A percentile compares a stretch with the other conserved stretches of the same genome.
These are phyloP conservation scores for Tromatobia lineatoria DNA, from an alignment of 2,888 invertebrate genomes.

Conservation along the genomic window DNA sequence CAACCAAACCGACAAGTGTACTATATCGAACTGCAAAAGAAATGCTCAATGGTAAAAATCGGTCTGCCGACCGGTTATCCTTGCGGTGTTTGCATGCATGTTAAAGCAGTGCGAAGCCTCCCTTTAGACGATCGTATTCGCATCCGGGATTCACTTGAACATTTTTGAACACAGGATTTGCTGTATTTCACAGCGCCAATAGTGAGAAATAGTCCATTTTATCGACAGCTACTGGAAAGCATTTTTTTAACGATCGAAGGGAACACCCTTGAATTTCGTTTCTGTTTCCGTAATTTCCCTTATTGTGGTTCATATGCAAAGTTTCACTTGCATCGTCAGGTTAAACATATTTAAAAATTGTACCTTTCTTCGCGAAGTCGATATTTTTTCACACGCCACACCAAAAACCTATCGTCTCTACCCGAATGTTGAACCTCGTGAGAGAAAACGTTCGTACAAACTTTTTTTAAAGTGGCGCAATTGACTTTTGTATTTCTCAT, in stretches of 20 bases:
- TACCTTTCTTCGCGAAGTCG: too few species aligned
- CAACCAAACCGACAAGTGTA: not conserved
- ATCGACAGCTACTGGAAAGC: not conserved
- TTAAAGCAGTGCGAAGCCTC: not conserved
- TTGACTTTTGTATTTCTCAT: too few species aligned
- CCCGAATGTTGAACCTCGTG: too few species aligned
- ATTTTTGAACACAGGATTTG: not conserved
- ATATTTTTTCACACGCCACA: too few species aligned
- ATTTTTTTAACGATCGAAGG: too few species aligned
- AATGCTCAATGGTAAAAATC: not conserved
- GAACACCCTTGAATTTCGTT: too few species aligned
- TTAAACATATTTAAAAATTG: too few species aligned
- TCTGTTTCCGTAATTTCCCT: not conserved
- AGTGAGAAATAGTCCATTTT: not conserved
- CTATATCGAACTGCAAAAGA: not conserved
- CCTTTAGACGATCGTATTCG: not conserved
- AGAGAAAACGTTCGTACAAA: too few species aligned
- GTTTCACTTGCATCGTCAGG: too few species aligned
- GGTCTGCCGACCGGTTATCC: conserved; percentile 33
- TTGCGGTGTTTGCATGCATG: not conserved
- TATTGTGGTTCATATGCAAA: not conserved
- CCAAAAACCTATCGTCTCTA: too few species aligned
- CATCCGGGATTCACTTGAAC: not conserved
- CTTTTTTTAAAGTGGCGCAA: too few species aligned
- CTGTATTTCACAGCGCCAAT: not conserved